These are phyloP conservation scores for Thalassophryne amazonica DNA, from an alignment of 2,797 vertebrate species.

Conservation along the genomic window DNA sequence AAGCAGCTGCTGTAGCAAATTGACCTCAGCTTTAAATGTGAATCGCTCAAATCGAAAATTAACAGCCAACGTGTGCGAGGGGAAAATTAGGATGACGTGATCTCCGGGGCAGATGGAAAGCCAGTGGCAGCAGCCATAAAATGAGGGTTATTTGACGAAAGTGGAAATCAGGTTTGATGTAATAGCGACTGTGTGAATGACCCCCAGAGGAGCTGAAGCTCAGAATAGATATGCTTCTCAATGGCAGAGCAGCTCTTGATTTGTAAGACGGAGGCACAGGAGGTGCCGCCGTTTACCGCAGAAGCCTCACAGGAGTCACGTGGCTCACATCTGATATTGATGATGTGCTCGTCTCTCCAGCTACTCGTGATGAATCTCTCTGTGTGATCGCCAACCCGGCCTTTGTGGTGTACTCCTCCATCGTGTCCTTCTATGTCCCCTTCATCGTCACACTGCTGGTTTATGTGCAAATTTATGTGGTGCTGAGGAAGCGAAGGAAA, in stretches of 20 bases:
- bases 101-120: neutral
- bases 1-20: neutral
- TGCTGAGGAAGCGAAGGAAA: conserved; percentile 92
- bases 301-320: neutral
- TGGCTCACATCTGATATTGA: neutral
- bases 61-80: neutral
- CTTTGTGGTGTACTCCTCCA: conserved; percentile 97
- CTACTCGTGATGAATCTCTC: conserved; percentile 83
- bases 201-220: neutral
- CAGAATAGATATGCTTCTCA: neutral
- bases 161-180: too few species aligned
- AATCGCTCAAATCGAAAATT: conserved; percentile 11
- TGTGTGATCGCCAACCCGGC: conserved; percentile 96
- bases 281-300: neutral
- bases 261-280: neutral
- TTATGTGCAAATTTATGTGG: conserved; percentile 97
- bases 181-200: neutral
- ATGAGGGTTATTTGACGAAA: too few species aligned
- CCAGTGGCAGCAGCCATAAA: neutral
- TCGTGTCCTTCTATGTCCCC: conserved; percentile 98
- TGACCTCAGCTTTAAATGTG: neutral
- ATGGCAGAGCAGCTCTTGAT: neutral
- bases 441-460: conserved; percentile 98
- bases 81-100: conserved; percentile 7
- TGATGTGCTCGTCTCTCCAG: conserved; percentile 73